Conservation (phyloP, 1,140 invertebrate species). For the Orussus abietinus region DNA sequence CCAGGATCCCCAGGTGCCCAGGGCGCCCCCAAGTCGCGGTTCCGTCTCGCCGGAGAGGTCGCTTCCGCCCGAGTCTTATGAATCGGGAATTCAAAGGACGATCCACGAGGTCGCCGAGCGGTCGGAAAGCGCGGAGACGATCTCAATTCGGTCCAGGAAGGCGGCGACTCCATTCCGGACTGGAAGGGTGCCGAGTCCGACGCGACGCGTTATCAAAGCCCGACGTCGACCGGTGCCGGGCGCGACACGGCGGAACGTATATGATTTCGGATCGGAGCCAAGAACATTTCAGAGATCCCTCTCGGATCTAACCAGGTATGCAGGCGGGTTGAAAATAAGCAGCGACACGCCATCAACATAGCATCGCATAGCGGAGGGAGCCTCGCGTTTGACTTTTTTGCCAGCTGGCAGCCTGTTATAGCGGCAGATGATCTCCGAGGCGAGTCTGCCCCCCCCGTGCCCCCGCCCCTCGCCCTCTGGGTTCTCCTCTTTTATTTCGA, state of each 20-base stretch:
- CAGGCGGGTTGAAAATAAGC: constrained; percentile 49
- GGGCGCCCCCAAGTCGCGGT: no score
- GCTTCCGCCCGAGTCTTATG: no score
- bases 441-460: constrained; percentile 17
- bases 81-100: no score
- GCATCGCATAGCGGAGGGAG: constrained; percentile 44
- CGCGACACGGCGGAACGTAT: no score
- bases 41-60: constrained; percentile 13
- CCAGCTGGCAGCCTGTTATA: constrained; percentile 52
- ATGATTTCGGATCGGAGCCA: constrained; percentile 46
- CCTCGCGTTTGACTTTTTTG: constrained; percentile 52
- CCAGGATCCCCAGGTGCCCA: no score
- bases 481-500: constrained; percentile 41
- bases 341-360: constrained; percentile 52
- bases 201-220: no score
- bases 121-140: background rate
- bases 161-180: constrained; percentile 15
- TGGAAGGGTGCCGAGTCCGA: no score
- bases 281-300: constrained; percentile 43
- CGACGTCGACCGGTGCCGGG: no score
- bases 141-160: background rate
- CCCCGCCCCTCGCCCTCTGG: constrained; percentile 13
- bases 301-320: constrained; percentile 48
- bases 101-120: no score
- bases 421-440: constrained; percentile 49